Percentiles rank a stretch among this genome's conserved stretches.
These are phyloP conservation scores for human DNA, from an alignment of 2,113 vertebrate species.

Conservation along the genomic window GRCh38 chr7:105218001-105218500, in stretches of 20 bases:
- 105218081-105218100: neutral
- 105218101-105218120: neutral
- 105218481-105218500: neutral
- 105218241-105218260: slow-evolving; percentile 1
- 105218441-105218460: neutral
- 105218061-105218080: neutral
- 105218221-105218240: neutral
- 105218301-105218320: neutral
- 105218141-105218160: neutral
- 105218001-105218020: neutral
- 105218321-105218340: neutral
- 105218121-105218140: neutral
- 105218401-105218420: neutral
- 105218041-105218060: neutral
- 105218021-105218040: neutral
- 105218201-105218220: neutral
- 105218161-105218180: neutral
- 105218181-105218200: neutral
- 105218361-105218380: slow-evolving; percentile 9
- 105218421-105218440: neutral
- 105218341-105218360: slow-evolving; percentile 13
- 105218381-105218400: slow-evolving; percentile 35
- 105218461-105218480: neutral
- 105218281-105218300: neutral
- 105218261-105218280: neutral